Conservation (phyloP, 2,113 vertebrate species). For the Podiceps cristatus region DNA sequence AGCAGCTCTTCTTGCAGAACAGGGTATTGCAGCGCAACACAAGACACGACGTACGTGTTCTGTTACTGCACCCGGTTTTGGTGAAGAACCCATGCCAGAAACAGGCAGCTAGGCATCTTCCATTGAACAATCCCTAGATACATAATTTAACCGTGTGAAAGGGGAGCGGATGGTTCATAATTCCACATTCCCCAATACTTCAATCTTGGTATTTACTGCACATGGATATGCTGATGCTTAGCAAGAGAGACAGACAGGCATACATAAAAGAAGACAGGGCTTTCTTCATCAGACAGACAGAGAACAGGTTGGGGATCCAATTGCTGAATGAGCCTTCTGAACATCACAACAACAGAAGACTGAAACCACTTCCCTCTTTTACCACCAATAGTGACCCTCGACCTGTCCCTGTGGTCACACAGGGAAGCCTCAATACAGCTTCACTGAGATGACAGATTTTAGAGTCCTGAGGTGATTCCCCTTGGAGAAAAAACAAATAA, state of each 20-base stretch:
- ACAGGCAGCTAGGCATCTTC: neutral
- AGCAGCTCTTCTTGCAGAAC: neutral
- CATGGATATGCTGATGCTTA: neutral
- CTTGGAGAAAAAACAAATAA: neutral
- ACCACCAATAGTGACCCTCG: neutral
- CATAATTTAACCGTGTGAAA: neutral
- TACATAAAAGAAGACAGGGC: neutral
- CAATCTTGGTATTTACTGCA: neutral
- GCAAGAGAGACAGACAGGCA: neutral
- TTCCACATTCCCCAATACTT: neutral
- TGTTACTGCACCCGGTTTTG: neutral
- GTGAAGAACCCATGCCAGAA: neutral
- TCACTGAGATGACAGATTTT: neutral
- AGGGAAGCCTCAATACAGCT: neutral
- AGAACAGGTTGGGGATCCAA: neutral
- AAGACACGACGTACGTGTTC: accelerated
- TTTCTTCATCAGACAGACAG: neutral
- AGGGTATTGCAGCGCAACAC: neutral
- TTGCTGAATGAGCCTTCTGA: neutral
- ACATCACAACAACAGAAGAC: neutral
- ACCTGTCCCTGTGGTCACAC: neutral
- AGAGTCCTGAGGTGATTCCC: neutral
- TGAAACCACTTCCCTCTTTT: neutral
- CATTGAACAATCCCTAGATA: neutral
- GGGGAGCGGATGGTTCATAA: accelerated